Evolutionary conservation across 1,140 invertebrate species (phyloP).

Genomic region (Drosophila ohnishii): DNA sequence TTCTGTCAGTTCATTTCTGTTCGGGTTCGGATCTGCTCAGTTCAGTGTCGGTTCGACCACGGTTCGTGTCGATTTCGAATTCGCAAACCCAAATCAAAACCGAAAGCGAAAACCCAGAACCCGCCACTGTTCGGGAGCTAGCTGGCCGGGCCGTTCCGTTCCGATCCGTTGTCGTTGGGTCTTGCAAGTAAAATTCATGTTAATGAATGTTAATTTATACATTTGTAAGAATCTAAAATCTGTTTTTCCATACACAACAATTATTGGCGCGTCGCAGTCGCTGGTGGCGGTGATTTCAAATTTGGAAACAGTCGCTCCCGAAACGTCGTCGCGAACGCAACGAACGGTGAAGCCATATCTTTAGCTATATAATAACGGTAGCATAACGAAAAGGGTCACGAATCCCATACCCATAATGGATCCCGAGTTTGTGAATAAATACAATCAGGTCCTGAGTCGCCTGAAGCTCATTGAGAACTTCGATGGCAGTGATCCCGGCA

Average conservation of each 20-base stretch:
- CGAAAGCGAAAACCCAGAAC: conserved; percentile 19
- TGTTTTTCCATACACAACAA: conserved; percentile 57
- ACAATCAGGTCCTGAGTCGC: conserved; percentile 66
- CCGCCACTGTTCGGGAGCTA: conserved; percentile 17
- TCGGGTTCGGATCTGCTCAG: conserved; percentile 35
- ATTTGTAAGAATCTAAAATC: conserved; percentile 76
- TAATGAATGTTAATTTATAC: conserved; percentile 81
- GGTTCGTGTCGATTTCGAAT: conserved; percentile 43
- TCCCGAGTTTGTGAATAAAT: conserved; percentile 74
- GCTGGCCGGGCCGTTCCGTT: conserved; percentile 11
- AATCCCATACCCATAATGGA: conserved; percentile 41
- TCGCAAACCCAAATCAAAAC: conserved; percentile 28
- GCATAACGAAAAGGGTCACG: conserved; percentile 2
- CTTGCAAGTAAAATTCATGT: conserved; percentile 73
- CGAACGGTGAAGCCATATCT: conserved; percentile 14
- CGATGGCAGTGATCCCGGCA: conserved; percentile 65
- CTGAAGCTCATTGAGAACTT: conserved; percentile 70
- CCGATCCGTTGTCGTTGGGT: conserved; percentile 23
- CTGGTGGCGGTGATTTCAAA: conserved; percentile 39
- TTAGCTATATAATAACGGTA: conserved; percentile 2
- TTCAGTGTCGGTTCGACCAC: conserved; percentile 38
- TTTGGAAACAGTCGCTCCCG: conserved; percentile 57
- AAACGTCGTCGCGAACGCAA: conserved; percentile 40
- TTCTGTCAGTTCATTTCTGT: conserved; percentile 46
- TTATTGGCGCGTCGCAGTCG: conserved; percentile 36